A percentile compares a stretch with the other conserved stretches of the same genome.
Conservation (phyloP, 2,113 vertebrate species). For the Cyprinodon variegatus region DNA sequence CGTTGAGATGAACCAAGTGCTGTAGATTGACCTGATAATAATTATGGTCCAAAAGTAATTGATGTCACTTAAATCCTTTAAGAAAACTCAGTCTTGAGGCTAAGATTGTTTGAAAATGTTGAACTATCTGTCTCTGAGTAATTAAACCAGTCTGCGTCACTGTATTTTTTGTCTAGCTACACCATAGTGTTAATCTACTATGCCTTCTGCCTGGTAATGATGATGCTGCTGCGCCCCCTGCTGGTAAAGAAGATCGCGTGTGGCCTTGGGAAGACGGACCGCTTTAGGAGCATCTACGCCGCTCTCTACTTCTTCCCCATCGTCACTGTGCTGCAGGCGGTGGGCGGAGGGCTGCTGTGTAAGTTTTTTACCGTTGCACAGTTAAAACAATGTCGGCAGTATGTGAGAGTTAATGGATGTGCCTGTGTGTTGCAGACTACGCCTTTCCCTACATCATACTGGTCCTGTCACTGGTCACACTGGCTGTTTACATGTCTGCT, state of each 20-base stretch:
- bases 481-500: conserved; percentile 97
- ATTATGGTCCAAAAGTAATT: too few species aligned
- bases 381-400: not conserved
- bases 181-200: conserved; percentile 98
- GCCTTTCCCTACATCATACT: conserved; percentile 96
- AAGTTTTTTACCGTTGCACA: conserved; percentile 63
- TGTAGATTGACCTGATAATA: too few species aligned
- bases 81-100: not conserved
- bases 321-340: conserved; percentile 93
- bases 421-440: conserved; percentile 84
- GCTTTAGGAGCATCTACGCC: conserved; percentile 97
- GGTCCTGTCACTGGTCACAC: conserved; percentile 92
- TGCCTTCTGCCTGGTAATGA: conserved; percentile 92
- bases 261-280: conserved; percentile 93
- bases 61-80: too few species aligned
- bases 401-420: not conserved
- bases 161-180: conserved; percentile 79
- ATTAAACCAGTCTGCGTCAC: not conserved
- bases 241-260: conserved; percentile 97
- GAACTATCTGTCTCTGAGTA: not conserved
- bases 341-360: conserved; percentile 96
- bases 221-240: conserved; percentile 97
- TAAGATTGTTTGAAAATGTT: not conserved
- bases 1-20: too few species aligned
- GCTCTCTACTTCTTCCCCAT: conserved; percentile 98